Evolutionary conservation across 2,888 invertebrate species (phyloP).

Genomic region (Hemistola chrysoprasaria): DNA sequence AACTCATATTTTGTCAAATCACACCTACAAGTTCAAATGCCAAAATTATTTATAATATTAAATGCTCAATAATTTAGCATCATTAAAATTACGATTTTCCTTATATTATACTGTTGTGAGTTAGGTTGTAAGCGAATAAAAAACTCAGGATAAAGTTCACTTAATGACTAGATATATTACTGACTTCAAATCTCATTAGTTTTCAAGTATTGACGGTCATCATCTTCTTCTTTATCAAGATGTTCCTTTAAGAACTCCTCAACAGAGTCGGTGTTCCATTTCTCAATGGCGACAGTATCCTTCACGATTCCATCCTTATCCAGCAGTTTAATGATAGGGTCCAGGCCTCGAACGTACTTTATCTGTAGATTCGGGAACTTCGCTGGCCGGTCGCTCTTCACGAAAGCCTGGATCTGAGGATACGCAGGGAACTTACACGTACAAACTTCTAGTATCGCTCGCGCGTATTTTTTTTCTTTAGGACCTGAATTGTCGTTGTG

Average conservation of each 20-base stretch:
- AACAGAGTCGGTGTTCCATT: slow-evolving; percentile 99
- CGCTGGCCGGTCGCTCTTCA: slow-evolving; percentile 94
- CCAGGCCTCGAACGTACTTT: slow-evolving; percentile 95
- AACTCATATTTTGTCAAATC: too few species aligned
- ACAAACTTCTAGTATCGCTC: slow-evolving; percentile 97
- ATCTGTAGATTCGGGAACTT: slow-evolving; percentile 96
- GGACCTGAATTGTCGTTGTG: slow-evolving; percentile 86
- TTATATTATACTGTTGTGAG: too few species aligned
- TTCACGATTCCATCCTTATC: slow-evolving; percentile 92
- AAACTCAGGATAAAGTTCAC: slow-evolving; percentile 7
- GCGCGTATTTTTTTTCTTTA: slow-evolving; percentile 90
- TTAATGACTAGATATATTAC: slow-evolving; percentile 6
- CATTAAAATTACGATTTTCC: too few species aligned
- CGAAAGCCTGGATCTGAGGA: slow-evolving; percentile 99
- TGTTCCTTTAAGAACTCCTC: slow-evolving; percentile 97
- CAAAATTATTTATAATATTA: too few species aligned
- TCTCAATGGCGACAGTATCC: slow-evolving; percentile 96
- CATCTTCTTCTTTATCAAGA: slow-evolving; percentile 84
- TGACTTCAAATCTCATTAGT: slow-evolving; percentile 79
- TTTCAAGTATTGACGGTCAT: slow-evolving; percentile 80
- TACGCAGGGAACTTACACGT: slow-evolving; percentile 99
- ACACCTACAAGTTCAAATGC: too few species aligned
- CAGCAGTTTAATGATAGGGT: slow-evolving; percentile 95
- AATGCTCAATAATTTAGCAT: too few species aligned
- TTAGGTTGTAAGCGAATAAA: slow-evolving; percentile 4